phyloP scores from a whole-genome alignment of 2,888 invertebrate genomes.

The Caenorhabditis doughertyi region DNA sequence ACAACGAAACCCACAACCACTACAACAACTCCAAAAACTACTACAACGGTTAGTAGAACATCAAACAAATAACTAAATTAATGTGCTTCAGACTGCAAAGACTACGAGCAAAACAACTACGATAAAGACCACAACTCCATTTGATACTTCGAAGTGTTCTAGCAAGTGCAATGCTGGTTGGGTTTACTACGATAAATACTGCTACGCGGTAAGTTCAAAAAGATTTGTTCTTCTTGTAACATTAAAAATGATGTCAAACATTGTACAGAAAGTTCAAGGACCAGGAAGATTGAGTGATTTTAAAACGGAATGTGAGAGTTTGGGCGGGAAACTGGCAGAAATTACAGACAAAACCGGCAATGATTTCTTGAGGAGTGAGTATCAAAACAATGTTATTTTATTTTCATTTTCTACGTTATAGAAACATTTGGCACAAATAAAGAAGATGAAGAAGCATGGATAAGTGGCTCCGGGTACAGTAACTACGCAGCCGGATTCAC shows the following conservation, averaged over 20 bases:
- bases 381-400: neutral
- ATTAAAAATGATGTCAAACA: no score
- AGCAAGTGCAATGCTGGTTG: slow-evolving; percentile 8
- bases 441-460: slow-evolving; percentile 15
- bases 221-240: neutral
- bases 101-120: no score
- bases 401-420: slow-evolving; percentile 9
- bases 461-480: neutral
- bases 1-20: neutral
- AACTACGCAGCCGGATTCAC: slow-evolving; percentile 10
- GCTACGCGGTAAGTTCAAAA: slow-evolving; percentile 22
- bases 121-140: slow-evolving; percentile 13
- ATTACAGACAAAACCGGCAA: slow-evolving; percentile 1
- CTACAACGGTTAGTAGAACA: neutral
- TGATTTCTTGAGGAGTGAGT: slow-evolving; percentile 36
- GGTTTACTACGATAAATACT: slow-evolving; percentile 13
- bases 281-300: slow-evolving; percentile 1
- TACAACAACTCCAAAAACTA: slow-evolving; percentile 1
- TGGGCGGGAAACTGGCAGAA: slow-evolving; percentile 3
- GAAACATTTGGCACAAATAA: slow-evolving; percentile 24
- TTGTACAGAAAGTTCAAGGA: slow-evolving; percentile 21
- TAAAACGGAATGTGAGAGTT: neutral
- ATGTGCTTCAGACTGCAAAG: slow-evolving; percentile 12
- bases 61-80: no score
- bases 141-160: slow-evolving; percentile 15